Percentiles rank a stretch among this genome's conserved stretches.
These are phyloP conservation scores for Bergia sp. DNA, from an alignment of 92 coral and sea anemone genomes.

Conservation along the genomic window DNA sequence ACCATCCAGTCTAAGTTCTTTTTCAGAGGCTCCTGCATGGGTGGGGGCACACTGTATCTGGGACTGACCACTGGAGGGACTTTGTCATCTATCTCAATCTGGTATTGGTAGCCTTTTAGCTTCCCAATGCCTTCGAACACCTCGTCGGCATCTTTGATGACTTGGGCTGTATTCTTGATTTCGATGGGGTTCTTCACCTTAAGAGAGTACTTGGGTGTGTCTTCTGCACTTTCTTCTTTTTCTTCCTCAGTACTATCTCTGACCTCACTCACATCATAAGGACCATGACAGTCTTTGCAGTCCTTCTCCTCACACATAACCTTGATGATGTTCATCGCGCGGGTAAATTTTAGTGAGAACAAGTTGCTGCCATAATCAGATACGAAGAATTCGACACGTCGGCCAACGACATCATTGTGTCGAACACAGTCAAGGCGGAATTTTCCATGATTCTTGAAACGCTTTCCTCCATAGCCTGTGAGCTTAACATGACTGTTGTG, in stretches of 20 bases:
- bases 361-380: conserved; percentile 73
- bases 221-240: conserved; percentile 58
- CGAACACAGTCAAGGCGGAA: conserved; percentile 67
- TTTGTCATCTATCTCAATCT: conserved; percentile 67
- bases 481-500: conserved; percentile 71
- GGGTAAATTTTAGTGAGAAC: conserved; percentile 75
- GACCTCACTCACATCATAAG: conserved; percentile 71
- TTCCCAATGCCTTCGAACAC: conserved; percentile 69
- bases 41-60: conserved; percentile 65
- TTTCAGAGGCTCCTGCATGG: conserved; percentile 75
- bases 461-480: conserved; percentile 75
- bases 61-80: conserved; percentile 74
- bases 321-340: conserved; percentile 71
- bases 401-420: conserved; percentile 71
- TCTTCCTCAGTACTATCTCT: conserved; percentile 63
- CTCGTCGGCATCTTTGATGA: conserved; percentile 64
- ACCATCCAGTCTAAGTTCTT: conserved; percentile 71
- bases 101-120: conserved; percentile 75
- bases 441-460: conserved; percentile 65
- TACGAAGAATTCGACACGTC: conserved; percentile 63
- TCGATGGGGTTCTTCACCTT: conserved; percentile 67
- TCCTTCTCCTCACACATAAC: conserved; percentile 70
- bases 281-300: conserved; percentile 74
- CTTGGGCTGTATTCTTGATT: conserved; percentile 72
- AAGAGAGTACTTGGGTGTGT: conserved; percentile 72